A percentile compares a stretch with the other conserved stretches of the same genome.
Evolutionary conservation across 92 coral and sea anemone genomes (phyloP).

Genomic region (Palythoa heliodiscus): DNA sequence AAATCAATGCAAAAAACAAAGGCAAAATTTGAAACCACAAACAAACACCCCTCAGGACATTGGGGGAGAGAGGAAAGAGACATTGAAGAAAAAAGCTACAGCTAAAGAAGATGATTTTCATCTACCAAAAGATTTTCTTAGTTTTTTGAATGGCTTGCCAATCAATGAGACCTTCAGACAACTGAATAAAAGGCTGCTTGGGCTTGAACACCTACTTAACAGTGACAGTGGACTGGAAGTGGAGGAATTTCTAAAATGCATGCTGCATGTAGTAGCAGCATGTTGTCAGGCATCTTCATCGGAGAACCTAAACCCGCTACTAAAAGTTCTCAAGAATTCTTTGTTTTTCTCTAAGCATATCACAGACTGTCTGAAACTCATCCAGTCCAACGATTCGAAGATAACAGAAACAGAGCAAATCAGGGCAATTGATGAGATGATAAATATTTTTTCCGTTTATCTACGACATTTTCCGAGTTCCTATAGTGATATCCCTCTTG

Average conservation of each 20-base stretch:
- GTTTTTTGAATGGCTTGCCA: not conserved
- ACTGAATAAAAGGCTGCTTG: not conserved
- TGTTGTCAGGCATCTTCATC: constrained; percentile 6
- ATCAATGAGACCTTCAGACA: not conserved
- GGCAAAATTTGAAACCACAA: not conserved
- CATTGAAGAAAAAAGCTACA: not conserved
- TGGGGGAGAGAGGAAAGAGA: not conserved
- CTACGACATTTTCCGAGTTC: constrained; percentile 64
- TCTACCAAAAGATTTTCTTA: not conserved
- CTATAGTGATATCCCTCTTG: constrained; percentile 60
- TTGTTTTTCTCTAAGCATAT: constrained; percentile 16
- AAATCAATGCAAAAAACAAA: not conserved
- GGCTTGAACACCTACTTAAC: not conserved
- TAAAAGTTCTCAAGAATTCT: constrained; percentile 9
- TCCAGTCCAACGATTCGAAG: constrained; percentile 10
- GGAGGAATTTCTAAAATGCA: not conserved
- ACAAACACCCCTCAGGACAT: not conserved
- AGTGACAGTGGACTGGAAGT: not conserved
- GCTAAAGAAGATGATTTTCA: not conserved
- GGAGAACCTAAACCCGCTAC: constrained; percentile 13
- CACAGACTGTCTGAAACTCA: constrained; percentile 3
- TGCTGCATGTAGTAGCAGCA: constrained; percentile 10
- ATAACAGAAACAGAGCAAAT: not conserved
- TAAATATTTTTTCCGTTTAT: constrained; percentile 49
- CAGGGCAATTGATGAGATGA: not conserved